Evolutionary conservation across 1,140 invertebrate genomes (phyloP).

Genomic region (Drosophila lini): DNA sequence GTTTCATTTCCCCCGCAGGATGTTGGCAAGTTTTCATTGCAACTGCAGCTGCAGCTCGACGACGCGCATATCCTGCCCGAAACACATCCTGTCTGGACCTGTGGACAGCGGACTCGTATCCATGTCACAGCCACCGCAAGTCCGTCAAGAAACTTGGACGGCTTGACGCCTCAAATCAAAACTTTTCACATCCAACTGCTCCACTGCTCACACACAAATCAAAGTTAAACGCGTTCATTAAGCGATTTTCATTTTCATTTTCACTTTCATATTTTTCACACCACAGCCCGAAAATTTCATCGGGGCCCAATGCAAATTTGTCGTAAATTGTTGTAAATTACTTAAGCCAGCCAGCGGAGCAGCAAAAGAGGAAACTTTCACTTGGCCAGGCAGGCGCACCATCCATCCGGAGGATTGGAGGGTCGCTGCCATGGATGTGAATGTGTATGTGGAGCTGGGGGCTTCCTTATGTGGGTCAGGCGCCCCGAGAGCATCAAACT

Average conservation of each 20-base stretch:
- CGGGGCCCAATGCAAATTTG: conserved; percentile 66
- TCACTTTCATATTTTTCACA: conserved; percentile 72
- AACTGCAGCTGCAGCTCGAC: conserved; percentile 57
- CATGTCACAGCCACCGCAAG: conserved; percentile 18
- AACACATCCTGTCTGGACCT: conserved; percentile 49
- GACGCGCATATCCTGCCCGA: conserved; percentile 56
- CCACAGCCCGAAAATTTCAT: conserved; percentile 44
- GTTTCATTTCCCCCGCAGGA: conserved; percentile 54
- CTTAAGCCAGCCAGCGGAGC: conserved; percentile 45
- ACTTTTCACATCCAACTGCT: conserved; percentile 15
- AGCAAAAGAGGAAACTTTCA: conserved; percentile 63
- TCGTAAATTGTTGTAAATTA: conserved; percentile 77
- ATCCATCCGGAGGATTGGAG: conserved; percentile 5
- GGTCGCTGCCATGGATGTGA: not conserved
- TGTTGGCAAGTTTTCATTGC: conserved; percentile 64
- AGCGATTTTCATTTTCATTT: conserved; percentile 65
- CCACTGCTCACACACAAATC: conserved; percentile 21
- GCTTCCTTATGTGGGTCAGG: conserved; percentile 51
- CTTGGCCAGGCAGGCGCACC: conserved; percentile 27
- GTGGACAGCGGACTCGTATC: conserved; percentile 12
- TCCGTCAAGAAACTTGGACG: conserved; percentile 2
- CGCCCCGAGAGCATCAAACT: conserved; percentile 43
- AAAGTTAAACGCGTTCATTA: conserved; percentile 39
- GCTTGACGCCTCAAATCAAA: conserved; percentile 1
- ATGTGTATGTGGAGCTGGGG: conserved; percentile 2